phyloP scores from a whole-genome alignment of 2,888 invertebrate species.

The Brachynemurus nebulosus region DNA sequence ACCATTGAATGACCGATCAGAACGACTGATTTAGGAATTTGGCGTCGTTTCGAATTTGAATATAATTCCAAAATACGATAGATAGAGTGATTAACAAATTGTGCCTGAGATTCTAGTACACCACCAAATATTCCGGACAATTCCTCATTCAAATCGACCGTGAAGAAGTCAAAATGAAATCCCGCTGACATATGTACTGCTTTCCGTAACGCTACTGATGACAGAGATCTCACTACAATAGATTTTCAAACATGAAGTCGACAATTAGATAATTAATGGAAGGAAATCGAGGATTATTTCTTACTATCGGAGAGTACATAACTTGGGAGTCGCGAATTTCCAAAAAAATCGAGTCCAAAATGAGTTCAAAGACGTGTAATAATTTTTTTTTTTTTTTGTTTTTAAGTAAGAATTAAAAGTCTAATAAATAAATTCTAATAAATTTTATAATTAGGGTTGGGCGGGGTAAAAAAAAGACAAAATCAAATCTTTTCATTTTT shows the following conservation, averaged over 20 bases:
- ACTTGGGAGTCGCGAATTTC: neutral
- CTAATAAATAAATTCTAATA: too few species aligned
- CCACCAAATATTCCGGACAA: conserved; percentile 78
- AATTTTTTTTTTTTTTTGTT: too few species aligned
- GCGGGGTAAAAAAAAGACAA: too few species aligned
- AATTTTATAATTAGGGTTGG: too few species aligned
- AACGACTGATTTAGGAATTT: conserved; percentile 46
- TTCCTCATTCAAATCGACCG: conserved; percentile 83
- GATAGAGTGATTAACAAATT: conserved; percentile 56
- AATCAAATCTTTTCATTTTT: too few species aligned
- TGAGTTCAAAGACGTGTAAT: too few species aligned
- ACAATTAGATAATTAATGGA: conserved; percentile 3
- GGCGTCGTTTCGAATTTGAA: conserved; percentile 15
- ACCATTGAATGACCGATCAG: conserved; percentile 95
- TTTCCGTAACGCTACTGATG: conserved; percentile 81
- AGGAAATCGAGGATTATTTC: neutral
- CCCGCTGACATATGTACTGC: conserved; percentile 50
- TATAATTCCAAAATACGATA: conserved; percentile 64
- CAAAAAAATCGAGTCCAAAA: too few species aligned
- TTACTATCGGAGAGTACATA: neutral
- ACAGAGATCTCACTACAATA: conserved; percentile 66
- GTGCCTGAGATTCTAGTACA: conserved; percentile 60
- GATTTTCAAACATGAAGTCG: too few species aligned
- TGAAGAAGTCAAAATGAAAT: conserved; percentile 84
- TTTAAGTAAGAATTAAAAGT: too few species aligned